Base-by-base conservation (phyloP, 2,888 invertebrate species). In the Chrysolina haemoptera region DNA sequence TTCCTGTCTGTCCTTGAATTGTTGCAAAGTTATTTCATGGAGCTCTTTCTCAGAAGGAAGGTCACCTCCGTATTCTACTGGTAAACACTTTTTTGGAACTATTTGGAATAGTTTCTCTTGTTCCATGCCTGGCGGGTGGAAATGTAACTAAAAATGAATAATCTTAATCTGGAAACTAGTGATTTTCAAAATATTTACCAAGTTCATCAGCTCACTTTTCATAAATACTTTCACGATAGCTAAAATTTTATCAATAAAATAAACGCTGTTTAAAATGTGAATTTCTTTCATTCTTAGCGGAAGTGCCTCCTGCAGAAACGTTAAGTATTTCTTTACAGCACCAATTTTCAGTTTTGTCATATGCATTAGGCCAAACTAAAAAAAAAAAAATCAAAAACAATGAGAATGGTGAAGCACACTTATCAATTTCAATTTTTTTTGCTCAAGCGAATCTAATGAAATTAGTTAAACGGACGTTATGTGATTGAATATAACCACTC, bases 61-160 rank as follows among this genome's bases (percentile, higher is more conserved):
- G 8, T 90, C 89, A 9, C 93, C 93, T 59, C 92, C 92, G 76
- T 92, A 93, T 80, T 93, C 92, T 84, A 89, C 87, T 0, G 88
- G 88, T 63, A 88, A 77, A 70, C 87, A 85, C 72, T 88, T 85
- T 65, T 84, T 74, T 0, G 88, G 88, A 14, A 89, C 88, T 11
- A 89, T 86, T 1, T 90, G 86, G 82, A 90, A 90, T 78, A 92
- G 90, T 64, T 89, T 89, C 55, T 82, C 82, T 64, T 77, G 69
- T n/a, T 64, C 88, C 18, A 90, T 90, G 53, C 89, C 90, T 74
- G 90, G 89, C 71, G 89, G 88, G 86, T 92, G 91, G 81, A 92
- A 89, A 84, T 92, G 90, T 48, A 93, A 86, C 93, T 93, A 63
- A 67, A 79, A 80, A 71, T 63, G 10, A 41, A 53, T 41, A 14